A percentile compares a stretch with the other conserved stretches of the same genome.
phyloP scores from a whole-genome alignment of 1,140 invertebrate species.

The Harpegnathos saltator region DNA sequence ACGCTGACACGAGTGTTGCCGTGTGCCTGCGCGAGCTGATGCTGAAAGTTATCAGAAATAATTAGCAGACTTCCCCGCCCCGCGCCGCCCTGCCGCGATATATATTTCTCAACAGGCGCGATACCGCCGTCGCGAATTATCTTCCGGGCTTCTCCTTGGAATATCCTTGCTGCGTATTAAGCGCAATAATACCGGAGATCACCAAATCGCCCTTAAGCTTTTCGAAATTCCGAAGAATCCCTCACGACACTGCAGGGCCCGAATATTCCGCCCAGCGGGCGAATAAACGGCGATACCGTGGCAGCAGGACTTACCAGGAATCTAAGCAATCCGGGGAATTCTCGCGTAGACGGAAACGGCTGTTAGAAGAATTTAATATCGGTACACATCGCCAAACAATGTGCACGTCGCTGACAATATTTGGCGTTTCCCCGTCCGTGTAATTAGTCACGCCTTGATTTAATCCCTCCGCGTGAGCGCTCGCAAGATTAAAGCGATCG shows the following conservation, averaged over 20 bases:
- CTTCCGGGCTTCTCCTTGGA: background rate
- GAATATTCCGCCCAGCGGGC: constrained; percentile 26
- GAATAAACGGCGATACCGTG: constrained; percentile 58
- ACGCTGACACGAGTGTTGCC: background rate
- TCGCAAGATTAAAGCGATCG: constrained; percentile 43
- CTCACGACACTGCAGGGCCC: constrained; percentile 28
- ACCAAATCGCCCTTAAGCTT: constrained; percentile 9
- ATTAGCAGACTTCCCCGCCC: background rate
- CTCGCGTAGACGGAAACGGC: constrained; percentile 42
- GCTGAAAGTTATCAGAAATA: background rate
- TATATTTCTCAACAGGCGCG: background rate
- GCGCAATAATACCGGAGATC: constrained; percentile 1
- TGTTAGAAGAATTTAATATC: constrained; percentile 73
- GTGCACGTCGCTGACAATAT: constrained; percentile 43
- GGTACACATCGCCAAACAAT: constrained; percentile 47
- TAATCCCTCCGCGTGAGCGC: constrained; percentile 32
- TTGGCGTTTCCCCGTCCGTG: constrained; percentile 7
- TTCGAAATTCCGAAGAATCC: constrained; percentile 41
- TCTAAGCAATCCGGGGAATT: constrained; percentile 51
- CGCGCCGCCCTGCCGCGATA: background rate
- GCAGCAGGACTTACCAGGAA: constrained; percentile 22
- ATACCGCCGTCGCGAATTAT: constrained; percentile 10
- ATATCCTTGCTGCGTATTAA: constrained; percentile 34
- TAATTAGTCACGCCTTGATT: constrained; percentile 56
- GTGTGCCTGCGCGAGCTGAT: too few relatives aligned